Evolutionary conservation across 2,888 invertebrate genomes (phyloP).

Genomic region (Hemaris fuciformis): DNA sequence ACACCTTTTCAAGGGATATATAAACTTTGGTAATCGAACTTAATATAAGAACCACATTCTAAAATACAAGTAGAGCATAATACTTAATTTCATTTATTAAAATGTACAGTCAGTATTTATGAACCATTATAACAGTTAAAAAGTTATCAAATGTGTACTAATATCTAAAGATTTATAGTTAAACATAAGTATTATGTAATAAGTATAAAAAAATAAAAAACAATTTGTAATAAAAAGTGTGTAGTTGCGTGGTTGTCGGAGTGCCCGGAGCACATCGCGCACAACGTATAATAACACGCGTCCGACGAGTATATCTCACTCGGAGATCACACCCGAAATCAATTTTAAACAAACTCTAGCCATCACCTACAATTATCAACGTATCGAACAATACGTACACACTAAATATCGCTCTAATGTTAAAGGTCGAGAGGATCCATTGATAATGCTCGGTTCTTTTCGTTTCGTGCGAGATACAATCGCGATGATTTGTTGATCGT

Average conservation of each 20-base stretch:
- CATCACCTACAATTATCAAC: conserved; percentile 77
- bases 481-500: conserved; percentile 78
- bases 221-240: not conserved
- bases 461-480: conserved; percentile 72
- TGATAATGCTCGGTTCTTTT: conserved; percentile 72
- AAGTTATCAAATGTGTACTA: not conserved
- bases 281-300: conserved; percentile 62
- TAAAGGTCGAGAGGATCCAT: conserved; percentile 67
- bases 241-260: not conserved
- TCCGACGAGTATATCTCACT: conserved; percentile 61
- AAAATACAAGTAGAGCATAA: too few relatives aligned
- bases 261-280: conserved; percentile 32
- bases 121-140: not conserved
- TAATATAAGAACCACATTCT: too few relatives aligned
- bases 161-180: not conserved
- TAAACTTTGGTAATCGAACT: too few relatives aligned
- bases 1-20: too few relatives aligned
- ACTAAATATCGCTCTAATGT: conserved; percentile 67
- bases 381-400: conserved; percentile 67
- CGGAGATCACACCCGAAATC: conserved; percentile 73
- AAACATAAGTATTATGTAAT: not conserved
- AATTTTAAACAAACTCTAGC: conserved; percentile 79
- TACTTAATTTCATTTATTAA: not conserved
- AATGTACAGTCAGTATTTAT: too few relatives aligned
- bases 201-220: not conserved